Conservation (phyloP, 2,113 vertebrate genomes). For the Taxidea taxus region DNA sequence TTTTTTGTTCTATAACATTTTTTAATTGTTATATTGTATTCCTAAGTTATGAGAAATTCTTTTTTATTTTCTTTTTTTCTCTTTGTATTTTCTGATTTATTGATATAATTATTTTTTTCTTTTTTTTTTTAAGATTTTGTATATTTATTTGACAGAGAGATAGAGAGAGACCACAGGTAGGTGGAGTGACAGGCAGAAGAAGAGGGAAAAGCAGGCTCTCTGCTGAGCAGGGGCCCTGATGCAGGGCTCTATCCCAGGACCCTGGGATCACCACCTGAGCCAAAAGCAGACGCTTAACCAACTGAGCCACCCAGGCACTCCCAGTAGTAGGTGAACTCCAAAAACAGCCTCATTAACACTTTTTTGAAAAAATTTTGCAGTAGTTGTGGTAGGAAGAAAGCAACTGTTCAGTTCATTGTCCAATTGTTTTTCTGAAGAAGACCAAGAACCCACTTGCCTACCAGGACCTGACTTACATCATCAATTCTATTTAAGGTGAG, state of each 20-base stretch:
- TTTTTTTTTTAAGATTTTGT: too few relatives aligned
- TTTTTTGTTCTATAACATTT: background rate
- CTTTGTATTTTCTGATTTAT: constrained; percentile 15
- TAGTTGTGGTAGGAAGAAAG: background rate
- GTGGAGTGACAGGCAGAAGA: too few relatives aligned
- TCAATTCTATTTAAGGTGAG: background rate
- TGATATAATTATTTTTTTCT: background rate
- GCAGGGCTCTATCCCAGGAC: too few relatives aligned
- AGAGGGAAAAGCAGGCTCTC: too few relatives aligned
- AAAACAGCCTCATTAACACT: background rate
- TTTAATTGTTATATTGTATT: background rate
- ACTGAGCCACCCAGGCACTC: too few relatives aligned
- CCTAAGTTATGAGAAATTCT: background rate
- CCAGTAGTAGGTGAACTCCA: background rate
- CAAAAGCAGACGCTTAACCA: too few relatives aligned
- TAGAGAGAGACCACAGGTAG: too few relatives aligned
- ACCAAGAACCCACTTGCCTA: background rate
- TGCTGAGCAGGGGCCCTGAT: too few relatives aligned
- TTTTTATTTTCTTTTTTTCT: constrained; percentile 11
- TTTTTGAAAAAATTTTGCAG: background rate
- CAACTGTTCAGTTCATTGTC: background rate
- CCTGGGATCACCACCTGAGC: too few relatives aligned
- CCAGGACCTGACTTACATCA: background rate
- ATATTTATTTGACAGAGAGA: too few relatives aligned
- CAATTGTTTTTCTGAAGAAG: background rate